These are phyloP conservation scores for Alauda arvensis DNA, from an alignment of 2,797 vertebrate genomes.

Conservation along the genomic window DNA sequence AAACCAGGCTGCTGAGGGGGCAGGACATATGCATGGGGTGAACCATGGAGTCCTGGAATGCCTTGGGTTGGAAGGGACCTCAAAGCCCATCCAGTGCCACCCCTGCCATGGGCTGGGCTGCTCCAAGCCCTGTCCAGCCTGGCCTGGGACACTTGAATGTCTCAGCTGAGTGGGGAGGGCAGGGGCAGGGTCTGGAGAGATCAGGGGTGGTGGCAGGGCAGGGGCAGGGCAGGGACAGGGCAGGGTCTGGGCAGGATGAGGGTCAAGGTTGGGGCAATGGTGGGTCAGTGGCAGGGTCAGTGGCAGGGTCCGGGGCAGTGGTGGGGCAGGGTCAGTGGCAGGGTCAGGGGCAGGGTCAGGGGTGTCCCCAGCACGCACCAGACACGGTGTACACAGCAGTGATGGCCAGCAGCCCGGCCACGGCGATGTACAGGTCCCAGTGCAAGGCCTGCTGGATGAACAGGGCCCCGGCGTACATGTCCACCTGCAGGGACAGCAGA, in stretches of 20 bases:
- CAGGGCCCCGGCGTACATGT: conserved; percentile 94
- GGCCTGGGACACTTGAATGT: not conserved
- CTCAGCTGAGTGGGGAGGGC: not conserved
- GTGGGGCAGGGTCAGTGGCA: not conserved
- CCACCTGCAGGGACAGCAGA: conserved; percentile 68
- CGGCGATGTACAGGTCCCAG: conserved; percentile 90
- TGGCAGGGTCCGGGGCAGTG: not conserved
- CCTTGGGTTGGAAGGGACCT: not conserved
- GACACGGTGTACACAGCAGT: conserved; percentile 91
- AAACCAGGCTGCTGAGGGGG: fast-evolving
- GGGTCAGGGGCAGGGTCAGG: not conserved
- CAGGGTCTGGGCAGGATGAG: not conserved
- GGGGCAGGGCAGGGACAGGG: too few relatives aligned
- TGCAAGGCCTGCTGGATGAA: conserved; percentile 93
- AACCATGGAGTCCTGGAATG: fast-evolving
- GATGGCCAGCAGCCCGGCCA: conserved; percentile 82
- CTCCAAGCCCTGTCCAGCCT: fast-evolving
- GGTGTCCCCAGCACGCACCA: conserved; percentile 67
- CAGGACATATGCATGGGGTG: fast-evolving
- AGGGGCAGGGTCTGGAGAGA: too few relatives aligned
- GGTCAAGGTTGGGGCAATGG: too few relatives aligned
- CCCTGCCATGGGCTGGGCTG: not conserved
- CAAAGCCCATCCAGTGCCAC: not conserved
- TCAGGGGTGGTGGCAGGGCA: too few relatives aligned
- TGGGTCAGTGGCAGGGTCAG: not conserved